Percentiles rank a stretch among this genome's conserved stretches.
Conservation (phyloP, 1,140 invertebrate genomes). For the Danaus melanippus region DNA sequence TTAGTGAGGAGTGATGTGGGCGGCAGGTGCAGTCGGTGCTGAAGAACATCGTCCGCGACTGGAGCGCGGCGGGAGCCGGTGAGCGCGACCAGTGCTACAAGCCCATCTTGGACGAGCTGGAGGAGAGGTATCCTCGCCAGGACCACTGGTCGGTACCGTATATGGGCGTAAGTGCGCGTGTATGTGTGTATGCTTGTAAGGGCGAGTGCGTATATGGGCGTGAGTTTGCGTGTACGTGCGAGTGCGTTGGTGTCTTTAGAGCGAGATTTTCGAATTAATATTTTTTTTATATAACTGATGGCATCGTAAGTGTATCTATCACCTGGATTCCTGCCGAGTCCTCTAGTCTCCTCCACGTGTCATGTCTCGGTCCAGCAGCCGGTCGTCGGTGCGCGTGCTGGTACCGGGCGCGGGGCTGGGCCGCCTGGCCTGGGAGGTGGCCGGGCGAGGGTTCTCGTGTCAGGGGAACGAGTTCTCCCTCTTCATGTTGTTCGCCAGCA, state of each 20-base stretch:
- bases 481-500: conserved; percentile 97
- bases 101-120: conserved; percentile 91
- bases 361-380: conserved; percentile 35
- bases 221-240: no score
- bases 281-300: no score
- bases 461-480: conserved; percentile 98
- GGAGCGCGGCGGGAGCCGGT: conserved; percentile 86
- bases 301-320: no score
- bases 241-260: no score
- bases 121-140: conserved; percentile 79
- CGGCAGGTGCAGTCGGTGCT: conserved; percentile 87
- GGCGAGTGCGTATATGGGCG: no score
- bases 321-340: no score
- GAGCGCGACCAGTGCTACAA: conserved; percentile 92
- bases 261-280: no score
- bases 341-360: background rate
- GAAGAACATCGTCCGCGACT: conserved; percentile 96
- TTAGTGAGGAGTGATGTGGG: no score
- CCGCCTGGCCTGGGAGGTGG: conserved; percentile 94
- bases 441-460: conserved; percentile 88
- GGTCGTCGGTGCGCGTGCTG: conserved; percentile 81
- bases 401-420: conserved; percentile 97
- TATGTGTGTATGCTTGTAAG: no score
- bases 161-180: background rate
- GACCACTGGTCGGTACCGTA: conserved; percentile 35